phyloP scores from a whole-genome alignment of 2,113 vertebrate genomes.

The Piprites chloris region DNA sequence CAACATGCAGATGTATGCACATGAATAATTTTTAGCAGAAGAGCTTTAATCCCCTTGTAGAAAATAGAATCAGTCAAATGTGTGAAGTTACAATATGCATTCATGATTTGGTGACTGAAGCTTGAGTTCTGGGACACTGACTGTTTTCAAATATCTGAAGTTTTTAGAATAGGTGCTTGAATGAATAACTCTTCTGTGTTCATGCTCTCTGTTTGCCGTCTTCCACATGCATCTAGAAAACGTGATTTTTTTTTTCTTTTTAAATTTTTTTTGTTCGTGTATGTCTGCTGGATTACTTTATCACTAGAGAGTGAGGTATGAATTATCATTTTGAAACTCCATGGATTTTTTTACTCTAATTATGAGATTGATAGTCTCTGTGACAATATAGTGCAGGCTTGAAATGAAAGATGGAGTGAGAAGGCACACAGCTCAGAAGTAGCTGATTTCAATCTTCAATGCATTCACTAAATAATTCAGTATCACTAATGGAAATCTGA shows the following conservation, averaged over 20 bases:
- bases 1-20: slow-evolving; percentile 29
- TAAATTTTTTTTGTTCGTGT: neutral
- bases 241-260: neutral
- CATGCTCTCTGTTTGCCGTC: neutral
- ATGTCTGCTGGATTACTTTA: neutral
- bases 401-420: slow-evolving; percentile 13
- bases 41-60: slow-evolving; percentile 1
- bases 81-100: slow-evolving; percentile 6
- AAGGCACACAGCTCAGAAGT: neutral
- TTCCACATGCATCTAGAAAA: neutral
- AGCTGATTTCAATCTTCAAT: slow-evolving; percentile 28
- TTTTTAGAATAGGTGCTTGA: neutral
- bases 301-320: neutral
- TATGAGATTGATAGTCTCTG: neutral
- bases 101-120: neutral
- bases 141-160: neutral
- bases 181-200: neutral
- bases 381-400: neutral
- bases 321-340: neutral
- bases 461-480: slow-evolving; percentile 78
- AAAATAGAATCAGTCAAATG: slow-evolving; percentile 49
- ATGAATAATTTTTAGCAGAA: slow-evolving; percentile 34
- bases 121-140: neutral
- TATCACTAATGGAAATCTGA: slow-evolving; percentile 74
- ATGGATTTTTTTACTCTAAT: neutral